These are phyloP conservation scores for Caiman crocodilus DNA, from an alignment of 2,797 vertebrate species.

Conservation along the genomic window DNA sequence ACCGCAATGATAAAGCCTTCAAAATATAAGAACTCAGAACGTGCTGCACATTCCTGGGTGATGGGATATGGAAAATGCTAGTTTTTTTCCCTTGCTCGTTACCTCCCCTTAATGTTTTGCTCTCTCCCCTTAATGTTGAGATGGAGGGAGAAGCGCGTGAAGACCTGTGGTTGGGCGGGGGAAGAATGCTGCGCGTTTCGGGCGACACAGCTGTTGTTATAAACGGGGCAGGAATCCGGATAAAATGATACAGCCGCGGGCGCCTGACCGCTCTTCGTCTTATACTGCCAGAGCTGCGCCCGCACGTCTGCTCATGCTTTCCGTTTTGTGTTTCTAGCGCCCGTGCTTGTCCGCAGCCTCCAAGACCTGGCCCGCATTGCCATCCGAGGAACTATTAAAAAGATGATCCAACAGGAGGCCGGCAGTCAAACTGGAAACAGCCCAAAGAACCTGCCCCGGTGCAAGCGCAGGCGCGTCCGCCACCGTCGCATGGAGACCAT, in stretches of 20 bases:
- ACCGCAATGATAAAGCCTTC: not conserved
- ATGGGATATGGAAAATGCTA: too few species aligned
- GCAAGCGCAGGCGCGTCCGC: slow-evolving; percentile 90
- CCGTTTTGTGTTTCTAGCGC: slow-evolving; percentile 78
- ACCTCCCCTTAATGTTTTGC: slow-evolving; percentile 6
- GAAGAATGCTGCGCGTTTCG: not conserved
- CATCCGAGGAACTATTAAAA: slow-evolving; percentile 92
- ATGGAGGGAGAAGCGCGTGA: slow-evolving; percentile 16
- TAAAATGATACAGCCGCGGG: slow-evolving; percentile 40
- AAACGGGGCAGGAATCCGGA: slow-evolving; percentile 21
- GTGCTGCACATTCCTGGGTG: too few species aligned
- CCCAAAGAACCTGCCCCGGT: slow-evolving; percentile 85
- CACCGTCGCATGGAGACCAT: slow-evolving; percentile 93
- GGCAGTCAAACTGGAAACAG: slow-evolving; percentile 64
- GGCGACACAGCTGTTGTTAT: slow-evolving; percentile 46
- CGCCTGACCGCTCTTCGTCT: not conserved
- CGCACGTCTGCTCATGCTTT: not conserved
- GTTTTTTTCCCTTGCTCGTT: slow-evolving; percentile 13
- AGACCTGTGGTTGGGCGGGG: slow-evolving; percentile 21
- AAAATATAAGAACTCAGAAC: not conserved
- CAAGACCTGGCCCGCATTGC: slow-evolving; percentile 94
- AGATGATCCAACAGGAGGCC: slow-evolving; percentile 79
- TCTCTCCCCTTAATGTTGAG: not conserved
- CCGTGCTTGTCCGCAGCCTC: slow-evolving; percentile 89
- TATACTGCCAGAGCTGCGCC: not conserved